Percentiles rank a stretch among this genome's conserved stretches.
phyloP scores from a whole-genome alignment of 2,797 vertebrate species.

The Poeciliopsis gracilis region DNA sequence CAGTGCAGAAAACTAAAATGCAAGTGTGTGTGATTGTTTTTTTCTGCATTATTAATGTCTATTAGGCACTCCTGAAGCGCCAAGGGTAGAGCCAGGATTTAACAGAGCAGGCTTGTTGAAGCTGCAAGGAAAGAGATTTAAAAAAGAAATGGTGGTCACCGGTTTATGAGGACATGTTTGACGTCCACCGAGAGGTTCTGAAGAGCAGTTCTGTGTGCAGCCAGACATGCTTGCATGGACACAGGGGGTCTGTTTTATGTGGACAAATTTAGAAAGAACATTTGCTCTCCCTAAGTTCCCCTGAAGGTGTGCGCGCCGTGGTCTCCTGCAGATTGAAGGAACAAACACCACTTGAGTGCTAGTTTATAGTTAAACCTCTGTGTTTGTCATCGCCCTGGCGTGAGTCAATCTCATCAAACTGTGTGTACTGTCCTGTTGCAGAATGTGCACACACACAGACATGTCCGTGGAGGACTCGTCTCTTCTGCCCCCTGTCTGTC shows the following conservation, averaged over 20 bases:
- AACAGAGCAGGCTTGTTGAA: conserved; percentile 28
- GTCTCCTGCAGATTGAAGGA: conserved; percentile 20
- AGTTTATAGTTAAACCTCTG: not conserved
- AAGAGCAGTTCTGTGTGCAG: conserved; percentile 41
- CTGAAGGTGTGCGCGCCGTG: conserved; percentile 22
- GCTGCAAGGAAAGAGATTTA: conserved; percentile 7
- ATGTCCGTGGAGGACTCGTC: conserved; percentile 33
- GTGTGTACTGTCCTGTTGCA: conserved; percentile 55
- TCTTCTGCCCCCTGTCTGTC: conserved; percentile 22
- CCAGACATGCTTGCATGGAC: conserved; percentile 26
- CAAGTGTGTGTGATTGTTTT: conserved; percentile 17
- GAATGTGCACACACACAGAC: conserved; percentile 47
- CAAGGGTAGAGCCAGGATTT: conserved; percentile 9
- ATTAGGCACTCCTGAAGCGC: conserved; percentile 29
- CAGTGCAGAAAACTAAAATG: conserved; percentile 17
- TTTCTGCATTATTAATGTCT: conserved; percentile 55
- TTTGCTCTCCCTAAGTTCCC: conserved; percentile 63
- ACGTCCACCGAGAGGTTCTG: conserved; percentile 27
- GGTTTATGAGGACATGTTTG: conserved; percentile 36
- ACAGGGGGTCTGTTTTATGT: conserved; percentile 49
- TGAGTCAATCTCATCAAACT: conserved; percentile 46
- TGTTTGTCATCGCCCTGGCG: conserved; percentile 13
- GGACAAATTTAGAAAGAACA: conserved; percentile 80
- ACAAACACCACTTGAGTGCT: not conserved
- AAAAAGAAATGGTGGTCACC: conserved; percentile 20